A percentile compares a stretch with the other conserved stretches of the same genome.
Conservation (phyloP, 2,888 invertebrate species). For the Cataglyphis cursor region DNA sequence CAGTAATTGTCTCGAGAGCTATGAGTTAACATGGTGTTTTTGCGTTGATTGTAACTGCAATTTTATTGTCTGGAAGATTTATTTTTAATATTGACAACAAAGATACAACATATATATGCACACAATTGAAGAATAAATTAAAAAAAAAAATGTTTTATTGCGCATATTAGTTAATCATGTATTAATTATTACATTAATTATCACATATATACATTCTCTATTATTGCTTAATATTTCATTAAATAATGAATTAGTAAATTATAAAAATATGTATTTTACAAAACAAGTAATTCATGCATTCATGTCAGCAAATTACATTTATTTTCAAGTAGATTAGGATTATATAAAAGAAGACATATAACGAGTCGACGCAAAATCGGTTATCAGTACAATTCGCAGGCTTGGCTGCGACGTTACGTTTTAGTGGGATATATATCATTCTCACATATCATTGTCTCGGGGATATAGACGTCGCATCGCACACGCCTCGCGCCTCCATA, state of each 20-base stretch:
- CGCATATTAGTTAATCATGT: too few species aligned
- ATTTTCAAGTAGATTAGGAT: slow-evolving; percentile 40
- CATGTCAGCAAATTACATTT: neutral
- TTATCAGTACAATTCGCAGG: slow-evolving; percentile 70
- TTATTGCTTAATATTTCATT: neutral
- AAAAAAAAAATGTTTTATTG: too few species aligned
- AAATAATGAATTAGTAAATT: neutral
- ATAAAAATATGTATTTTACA: neutral
- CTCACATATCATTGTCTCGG: slow-evolving; percentile 86
- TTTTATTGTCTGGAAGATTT: neutral
- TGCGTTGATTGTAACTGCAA: slow-evolving; percentile 23
- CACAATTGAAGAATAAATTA: neutral
- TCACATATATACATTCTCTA: neutral
- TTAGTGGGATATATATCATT: slow-evolving; percentile 81
- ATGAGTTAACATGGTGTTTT: slow-evolving; percentile 20
- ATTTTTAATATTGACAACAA: slow-evolving; percentile 5
- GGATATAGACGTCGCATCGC: slow-evolving; percentile 85
- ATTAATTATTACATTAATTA: neutral
- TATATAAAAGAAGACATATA: slow-evolving; percentile 60
- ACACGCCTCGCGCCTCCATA: slow-evolving; percentile 77
- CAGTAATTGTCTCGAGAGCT: slow-evolving; percentile 48
- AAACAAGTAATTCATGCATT: neutral
- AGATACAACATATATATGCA: neutral
- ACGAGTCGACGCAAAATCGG: slow-evolving; percentile 64
- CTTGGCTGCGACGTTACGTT: slow-evolving; percentile 60